Conservation (phyloP, 2,888 invertebrate genomes). For the Hirtodrosophila duncani region DNA sequence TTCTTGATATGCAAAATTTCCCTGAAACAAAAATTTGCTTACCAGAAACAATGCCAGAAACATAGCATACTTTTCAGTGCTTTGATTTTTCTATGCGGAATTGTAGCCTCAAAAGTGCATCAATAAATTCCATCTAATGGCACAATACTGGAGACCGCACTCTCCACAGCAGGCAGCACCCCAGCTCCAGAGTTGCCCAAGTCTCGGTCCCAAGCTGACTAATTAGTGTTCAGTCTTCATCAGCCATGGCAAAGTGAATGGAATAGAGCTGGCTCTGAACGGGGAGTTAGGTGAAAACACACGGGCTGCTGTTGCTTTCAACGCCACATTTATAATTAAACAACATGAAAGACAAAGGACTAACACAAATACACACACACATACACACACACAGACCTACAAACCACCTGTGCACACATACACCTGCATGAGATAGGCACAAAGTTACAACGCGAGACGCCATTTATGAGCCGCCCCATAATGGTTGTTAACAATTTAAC, state of each 20-base stretch:
- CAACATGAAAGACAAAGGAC: conserved; percentile 73
- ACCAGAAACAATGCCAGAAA: too few species aligned
- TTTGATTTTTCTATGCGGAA: conserved; percentile 14
- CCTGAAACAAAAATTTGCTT: conserved; percentile 5
- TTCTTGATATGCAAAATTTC: conserved; percentile 15
- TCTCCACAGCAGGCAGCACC: conserved; percentile 6
- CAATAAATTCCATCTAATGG: conserved; percentile 62
- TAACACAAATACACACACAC: conserved; percentile 32
- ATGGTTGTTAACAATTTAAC: conserved; percentile 74
- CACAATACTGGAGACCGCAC: conserved; percentile 17
- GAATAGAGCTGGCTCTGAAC: background rate
- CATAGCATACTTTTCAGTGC: conserved; percentile 2
- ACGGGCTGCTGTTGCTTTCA: conserved; percentile 52
- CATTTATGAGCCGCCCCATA: conserved; percentile 73
- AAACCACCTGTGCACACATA: conserved; percentile 15
- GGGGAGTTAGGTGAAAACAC: background rate
- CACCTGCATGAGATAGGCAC: conserved; percentile 31
- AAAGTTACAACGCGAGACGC: conserved; percentile 69
- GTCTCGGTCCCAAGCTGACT: conserved; percentile 44
- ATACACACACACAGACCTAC: conserved; percentile 17
- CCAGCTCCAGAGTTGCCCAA: conserved; percentile 2
- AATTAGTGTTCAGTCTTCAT: conserved; percentile 70
- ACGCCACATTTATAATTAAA: conserved; percentile 70
- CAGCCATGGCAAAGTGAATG: conserved; percentile 39
- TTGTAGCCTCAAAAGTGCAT: conserved; percentile 50